Conservation (phyloP, 2,113 vertebrate genomes). For the Potamarius usumacintae region DNA sequence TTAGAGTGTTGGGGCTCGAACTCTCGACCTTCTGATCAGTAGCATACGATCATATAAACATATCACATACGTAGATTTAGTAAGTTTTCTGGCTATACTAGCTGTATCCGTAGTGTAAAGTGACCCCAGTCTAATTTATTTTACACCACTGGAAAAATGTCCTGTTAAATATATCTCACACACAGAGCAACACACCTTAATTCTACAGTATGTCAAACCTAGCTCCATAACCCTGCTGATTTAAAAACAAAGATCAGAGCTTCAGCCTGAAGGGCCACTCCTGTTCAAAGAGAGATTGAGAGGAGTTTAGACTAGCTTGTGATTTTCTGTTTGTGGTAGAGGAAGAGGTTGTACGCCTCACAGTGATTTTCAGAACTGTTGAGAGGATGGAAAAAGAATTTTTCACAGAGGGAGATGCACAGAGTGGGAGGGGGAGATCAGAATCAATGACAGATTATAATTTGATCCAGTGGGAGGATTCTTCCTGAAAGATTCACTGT, state of each 20-base stretch:
- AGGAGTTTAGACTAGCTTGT: slow-evolving; percentile 12
- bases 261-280: slow-evolving; percentile 51
- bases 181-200: slow-evolving; percentile 24
- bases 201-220: slow-evolving; percentile 12
- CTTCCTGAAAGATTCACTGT: slow-evolving; percentile 42
- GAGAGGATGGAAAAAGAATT: slow-evolving; percentile 2
- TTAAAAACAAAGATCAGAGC: slow-evolving; percentile 49
- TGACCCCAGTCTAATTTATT: slow-evolving; percentile 23
- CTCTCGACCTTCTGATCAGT: background rate
- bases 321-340: slow-evolving; percentile 46
- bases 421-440: slow-evolving; percentile 36
- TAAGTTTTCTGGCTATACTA: background rate
- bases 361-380: slow-evolving; percentile 43
- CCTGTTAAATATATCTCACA: slow-evolving; percentile 27
- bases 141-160: slow-evolving; percentile 11
- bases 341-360: slow-evolving; percentile 44
- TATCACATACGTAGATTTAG: background rate
- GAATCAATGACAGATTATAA: slow-evolving; percentile 48
- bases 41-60: background rate
- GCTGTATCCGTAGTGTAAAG: background rate
- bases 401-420: slow-evolving; percentile 21
- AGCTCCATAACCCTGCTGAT: slow-evolving; percentile 52
- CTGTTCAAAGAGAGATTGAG: slow-evolving; percentile 45
- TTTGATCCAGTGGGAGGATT: slow-evolving; percentile 52
- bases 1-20: background rate